These are phyloP conservation scores for Hemiscyllium ocellatum DNA, from an alignment of 2,113 vertebrate genomes.

Conservation along the genomic window DNA sequence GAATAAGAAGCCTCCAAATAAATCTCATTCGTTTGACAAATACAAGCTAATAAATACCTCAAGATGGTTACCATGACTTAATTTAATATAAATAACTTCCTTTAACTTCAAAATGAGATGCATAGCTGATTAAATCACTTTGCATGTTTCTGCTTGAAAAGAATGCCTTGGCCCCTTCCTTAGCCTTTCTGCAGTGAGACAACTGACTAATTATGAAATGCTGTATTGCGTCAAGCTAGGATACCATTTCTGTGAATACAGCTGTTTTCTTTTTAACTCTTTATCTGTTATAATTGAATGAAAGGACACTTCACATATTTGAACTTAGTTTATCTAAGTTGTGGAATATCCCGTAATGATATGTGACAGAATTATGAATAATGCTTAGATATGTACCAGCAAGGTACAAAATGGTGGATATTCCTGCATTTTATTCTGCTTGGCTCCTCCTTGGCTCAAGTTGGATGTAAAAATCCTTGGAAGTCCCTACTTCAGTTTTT, in stretches of 20 bases:
- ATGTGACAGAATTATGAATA: background rate
- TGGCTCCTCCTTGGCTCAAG: background rate
- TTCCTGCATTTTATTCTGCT: background rate
- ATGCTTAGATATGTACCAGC: background rate
- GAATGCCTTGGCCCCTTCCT: background rate
- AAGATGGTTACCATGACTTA: background rate
- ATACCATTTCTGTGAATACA: background rate
- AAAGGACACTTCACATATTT: background rate
- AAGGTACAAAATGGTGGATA: background rate
- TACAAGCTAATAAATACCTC: background rate
- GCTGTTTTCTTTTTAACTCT: background rate
- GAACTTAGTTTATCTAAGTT: background rate
- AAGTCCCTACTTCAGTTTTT: background rate
- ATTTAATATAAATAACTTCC: background rate
- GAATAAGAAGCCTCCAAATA: background rate
- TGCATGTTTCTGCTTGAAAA: background rate
- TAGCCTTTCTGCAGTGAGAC: background rate
- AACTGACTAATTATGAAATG: background rate
- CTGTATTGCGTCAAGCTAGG: background rate
- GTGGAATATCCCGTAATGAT: background rate
- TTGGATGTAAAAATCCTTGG: background rate
- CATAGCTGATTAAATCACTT: background rate
- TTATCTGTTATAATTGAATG: background rate
- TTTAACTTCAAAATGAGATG: background rate
- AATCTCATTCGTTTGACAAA: background rate